Evolutionary conservation across 2,113 vertebrate species (phyloP).

Genomic region (Echinops telfairi): DNA sequence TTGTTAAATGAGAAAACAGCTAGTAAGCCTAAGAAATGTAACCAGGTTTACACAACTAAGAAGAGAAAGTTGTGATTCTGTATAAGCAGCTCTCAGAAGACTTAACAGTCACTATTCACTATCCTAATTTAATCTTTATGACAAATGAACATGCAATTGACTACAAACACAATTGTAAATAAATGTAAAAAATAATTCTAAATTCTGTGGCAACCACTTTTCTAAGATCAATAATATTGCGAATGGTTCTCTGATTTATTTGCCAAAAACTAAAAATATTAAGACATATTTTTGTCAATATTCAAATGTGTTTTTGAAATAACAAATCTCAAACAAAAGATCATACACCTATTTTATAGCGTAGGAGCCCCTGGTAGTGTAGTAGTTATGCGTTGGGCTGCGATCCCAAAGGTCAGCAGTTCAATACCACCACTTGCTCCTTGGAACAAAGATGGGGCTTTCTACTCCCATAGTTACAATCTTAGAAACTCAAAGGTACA

Average conservation of each 20-base stretch:
- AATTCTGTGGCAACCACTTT: background rate
- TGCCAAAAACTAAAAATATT: conserved; percentile 35
- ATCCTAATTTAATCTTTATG: background rate
- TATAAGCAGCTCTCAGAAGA: background rate
- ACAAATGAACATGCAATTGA: background rate
- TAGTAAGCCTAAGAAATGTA: background rate
- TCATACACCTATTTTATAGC: conserved; percentile 20
- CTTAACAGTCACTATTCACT: background rate
- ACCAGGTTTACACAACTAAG: background rate
- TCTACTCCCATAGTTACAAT: too few species aligned
- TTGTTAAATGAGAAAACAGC: too few species aligned
- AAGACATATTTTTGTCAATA: background rate
- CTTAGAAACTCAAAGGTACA: too few species aligned
- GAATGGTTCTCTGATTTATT: conserved; percentile 25
- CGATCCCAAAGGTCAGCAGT: too few species aligned
- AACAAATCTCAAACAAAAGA: conserved; percentile 2
- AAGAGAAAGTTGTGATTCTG: background rate
- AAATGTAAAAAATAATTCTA: conserved; percentile 2
- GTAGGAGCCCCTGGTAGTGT: too few species aligned
- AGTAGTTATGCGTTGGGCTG: too few species aligned
- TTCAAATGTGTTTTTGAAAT: conserved; percentile 5
- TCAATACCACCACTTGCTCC: too few species aligned
- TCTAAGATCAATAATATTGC: conserved; percentile 3
- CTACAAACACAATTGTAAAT: background rate
- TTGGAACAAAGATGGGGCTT: too few species aligned